These are phyloP conservation scores for Pelecanoides urinatrix DNA, from an alignment of 2,113 vertebrate genomes.

Conservation along the genomic window DNA sequence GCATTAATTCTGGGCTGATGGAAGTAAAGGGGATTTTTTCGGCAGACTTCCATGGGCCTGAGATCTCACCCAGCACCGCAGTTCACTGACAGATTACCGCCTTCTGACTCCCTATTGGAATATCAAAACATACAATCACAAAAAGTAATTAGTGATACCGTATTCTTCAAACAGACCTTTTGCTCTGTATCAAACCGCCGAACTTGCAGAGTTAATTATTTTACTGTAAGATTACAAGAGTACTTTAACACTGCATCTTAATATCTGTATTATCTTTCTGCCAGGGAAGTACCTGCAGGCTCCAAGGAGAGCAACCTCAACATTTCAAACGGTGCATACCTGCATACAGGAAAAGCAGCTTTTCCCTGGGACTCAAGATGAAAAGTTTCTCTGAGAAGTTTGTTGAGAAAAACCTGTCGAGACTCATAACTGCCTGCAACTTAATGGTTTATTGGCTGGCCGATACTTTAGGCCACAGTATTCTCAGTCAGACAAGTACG, in stretches of 20 bases:
- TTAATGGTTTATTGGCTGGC: background rate
- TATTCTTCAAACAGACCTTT: background rate
- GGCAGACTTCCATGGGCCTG: background rate
- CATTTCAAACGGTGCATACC: background rate
- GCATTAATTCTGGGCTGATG: fast-evolving
- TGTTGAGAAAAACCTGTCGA: background rate
- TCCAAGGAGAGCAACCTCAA: background rate
- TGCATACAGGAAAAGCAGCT: background rate
- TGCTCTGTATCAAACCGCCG: background rate
- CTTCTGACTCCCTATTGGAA: background rate
- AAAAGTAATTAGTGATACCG: background rate
- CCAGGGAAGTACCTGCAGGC: background rate
- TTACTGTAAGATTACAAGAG: background rate
- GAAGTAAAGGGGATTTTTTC: background rate
- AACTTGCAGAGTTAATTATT: constrained; percentile 6
- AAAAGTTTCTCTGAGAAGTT: background rate
- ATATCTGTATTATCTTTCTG: background rate
- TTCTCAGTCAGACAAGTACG: background rate
- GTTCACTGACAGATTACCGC: background rate
- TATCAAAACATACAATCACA: background rate
- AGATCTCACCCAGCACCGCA: background rate
- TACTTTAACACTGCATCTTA: background rate
- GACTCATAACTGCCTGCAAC: background rate
- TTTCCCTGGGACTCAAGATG: background rate
- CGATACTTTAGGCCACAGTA: background rate